Evolutionary conservation across 2,113 vertebrate species (phyloP), one percentile per base, ranked within the genome.

Genomic region (Recurvirostra avosetta): DNA sequence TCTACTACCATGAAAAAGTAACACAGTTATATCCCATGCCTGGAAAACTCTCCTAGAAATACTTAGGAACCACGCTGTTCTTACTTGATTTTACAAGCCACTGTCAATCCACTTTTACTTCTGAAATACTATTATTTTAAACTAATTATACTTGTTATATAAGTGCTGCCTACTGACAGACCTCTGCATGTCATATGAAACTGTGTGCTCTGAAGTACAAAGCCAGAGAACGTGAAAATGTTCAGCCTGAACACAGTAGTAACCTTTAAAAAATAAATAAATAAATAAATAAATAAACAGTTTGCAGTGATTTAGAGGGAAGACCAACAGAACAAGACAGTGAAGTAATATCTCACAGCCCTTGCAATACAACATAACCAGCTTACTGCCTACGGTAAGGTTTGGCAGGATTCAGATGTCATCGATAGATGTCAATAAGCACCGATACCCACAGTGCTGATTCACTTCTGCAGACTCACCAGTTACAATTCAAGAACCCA

Each of bases 11-110:
- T 7, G 30, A 86, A 72, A 91, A 45, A 49, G 43, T 8, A 0
- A 1, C 32, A 2, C 19, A 67, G 13, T 38, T 0, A 0, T 19
- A 81, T 13, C 10, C 47, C 41, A 29, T 7, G 8, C 34, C 58
- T 52, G 20, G 67, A 76, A 84, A 50, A 45, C 15, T 53, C 53
- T 61, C 38, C 34, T 59, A 36, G 41, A 91, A 91, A 74, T 45
- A 80, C 9, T 23, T 40, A 38, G 25, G 17, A 77, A 93, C 12
- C 1, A 0, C 27, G 88, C 53, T 25, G 6, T 56, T 83, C 61
- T 63, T 38, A 36, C 38, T 55, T 36, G 12, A 71, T 78, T 78
- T 78, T 86, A 79, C 4, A 1, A 94, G 49, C 26, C 23, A 50
- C n/a, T 59, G 12, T 36, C 58, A 63, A 81, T 63, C 22, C 25